Conservation (phyloP, 2,888 invertebrate species). For the Stenchaetothrips biformis region DNA sequence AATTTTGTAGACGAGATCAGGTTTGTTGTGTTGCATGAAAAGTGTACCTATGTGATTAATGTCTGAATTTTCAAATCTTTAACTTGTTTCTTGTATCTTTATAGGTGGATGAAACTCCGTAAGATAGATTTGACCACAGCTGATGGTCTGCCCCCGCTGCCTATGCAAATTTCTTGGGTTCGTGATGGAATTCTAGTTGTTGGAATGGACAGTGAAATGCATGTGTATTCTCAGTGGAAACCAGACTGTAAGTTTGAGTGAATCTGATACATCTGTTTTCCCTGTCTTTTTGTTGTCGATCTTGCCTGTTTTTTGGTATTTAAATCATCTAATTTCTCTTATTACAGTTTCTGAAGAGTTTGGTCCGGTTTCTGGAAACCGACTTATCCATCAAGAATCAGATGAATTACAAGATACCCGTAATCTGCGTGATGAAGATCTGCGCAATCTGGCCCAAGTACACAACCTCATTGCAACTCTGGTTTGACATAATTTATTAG, state of each 20-base stretch:
- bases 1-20: constrained; percentile 87
- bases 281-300: not conserved
- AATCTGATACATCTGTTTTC: not conserved
- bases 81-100: constrained; percentile 1
- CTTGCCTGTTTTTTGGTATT: not conserved
- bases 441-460: constrained; percentile 58
- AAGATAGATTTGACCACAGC: constrained; percentile 88
- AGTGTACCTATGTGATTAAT: not conserved
- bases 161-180: constrained; percentile 99
- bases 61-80: not conserved
- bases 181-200: constrained; percentile 96
- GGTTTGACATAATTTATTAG: not conserved
- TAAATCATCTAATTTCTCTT: constrained; percentile 29
- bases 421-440: constrained; percentile 65
- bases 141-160: constrained; percentile 91
- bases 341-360: constrained; percentile 31
- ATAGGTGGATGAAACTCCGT: constrained; percentile 87
- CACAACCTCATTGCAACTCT: constrained; percentile 2
- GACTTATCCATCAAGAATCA: constrained; percentile 49
- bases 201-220: constrained; percentile 99
- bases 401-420: constrained; percentile 69
- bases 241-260: constrained; percentile 51
- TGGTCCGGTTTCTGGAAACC: constrained; percentile 32
- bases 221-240: constrained; percentile 98
- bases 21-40: constrained; percentile 33